These are phyloP conservation scores for Mya arenaria DNA, from an alignment of 1,140 invertebrate genomes.

Conservation along the genomic window DNA sequence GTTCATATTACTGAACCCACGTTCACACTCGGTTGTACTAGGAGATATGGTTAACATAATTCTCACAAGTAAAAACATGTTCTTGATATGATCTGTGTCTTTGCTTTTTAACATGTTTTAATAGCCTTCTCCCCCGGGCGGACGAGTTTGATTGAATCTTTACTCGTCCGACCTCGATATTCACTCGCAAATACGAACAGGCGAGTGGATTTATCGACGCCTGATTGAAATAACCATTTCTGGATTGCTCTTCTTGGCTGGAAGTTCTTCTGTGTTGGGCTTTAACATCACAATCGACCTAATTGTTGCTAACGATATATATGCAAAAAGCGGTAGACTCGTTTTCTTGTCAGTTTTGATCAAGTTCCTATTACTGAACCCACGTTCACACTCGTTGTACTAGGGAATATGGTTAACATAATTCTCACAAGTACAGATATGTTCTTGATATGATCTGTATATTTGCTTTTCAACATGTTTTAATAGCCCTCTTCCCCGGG, in stretches of 20 bases:
- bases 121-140: conserved; percentile 33
- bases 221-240: too few species aligned
- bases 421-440: conserved; percentile 1
- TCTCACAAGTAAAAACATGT: not conserved
- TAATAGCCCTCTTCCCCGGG: conserved; percentile 24
- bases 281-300: not conserved
- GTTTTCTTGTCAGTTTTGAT: conserved; percentile 36
- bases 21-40: conserved; percentile 22
- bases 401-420: conserved; percentile 10
- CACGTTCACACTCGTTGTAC: conserved; percentile 27
- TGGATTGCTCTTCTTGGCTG: not conserved
- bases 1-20: conserved; percentile 38
- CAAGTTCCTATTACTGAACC: conserved; percentile 27
- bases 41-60: conserved; percentile 23
- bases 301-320: conserved; percentile 18
- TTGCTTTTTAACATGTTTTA: conserved; percentile 21
- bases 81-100: not conserved
- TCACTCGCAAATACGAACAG: too few species aligned
- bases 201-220: too few species aligned
- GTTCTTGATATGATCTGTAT: not conserved
- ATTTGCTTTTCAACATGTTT: conserved; percentile 13
- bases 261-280: conserved; percentile 1
- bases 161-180: too few species aligned
- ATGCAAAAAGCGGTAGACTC: conserved; percentile 2
- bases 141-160: too few species aligned